phyloP scores from a whole-genome alignment of 2,797 vertebrate genomes.

The Malacoraja senta region DNA sequence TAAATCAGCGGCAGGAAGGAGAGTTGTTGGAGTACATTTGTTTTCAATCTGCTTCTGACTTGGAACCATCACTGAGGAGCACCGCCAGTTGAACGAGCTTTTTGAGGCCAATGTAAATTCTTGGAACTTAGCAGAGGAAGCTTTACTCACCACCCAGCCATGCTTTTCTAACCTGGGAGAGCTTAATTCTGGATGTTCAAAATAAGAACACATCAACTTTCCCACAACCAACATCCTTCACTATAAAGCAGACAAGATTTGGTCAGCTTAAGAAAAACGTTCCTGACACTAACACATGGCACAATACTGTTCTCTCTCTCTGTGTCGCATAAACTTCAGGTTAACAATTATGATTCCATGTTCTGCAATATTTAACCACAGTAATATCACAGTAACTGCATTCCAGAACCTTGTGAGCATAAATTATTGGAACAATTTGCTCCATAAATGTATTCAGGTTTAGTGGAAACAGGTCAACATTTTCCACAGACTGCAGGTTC shows the following conservation, averaged over 20 bases:
- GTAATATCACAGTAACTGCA: constrained; percentile 1
- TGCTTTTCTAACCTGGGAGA: background rate
- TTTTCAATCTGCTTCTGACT: background rate
- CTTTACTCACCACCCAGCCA: background rate
- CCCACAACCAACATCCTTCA: background rate
- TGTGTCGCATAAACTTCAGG: background rate
- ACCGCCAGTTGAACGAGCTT: background rate
- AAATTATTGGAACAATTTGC: background rate
- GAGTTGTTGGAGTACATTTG: background rate
- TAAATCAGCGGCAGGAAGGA: background rate
- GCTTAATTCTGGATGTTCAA: constrained; percentile 2
- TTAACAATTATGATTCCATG: background rate
- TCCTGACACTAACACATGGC: background rate
- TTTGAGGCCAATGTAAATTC: background rate
- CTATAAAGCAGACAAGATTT: background rate
- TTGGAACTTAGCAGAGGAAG: background rate
- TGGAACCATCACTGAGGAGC: background rate
- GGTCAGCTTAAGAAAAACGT: background rate
- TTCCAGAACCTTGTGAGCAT: background rate
- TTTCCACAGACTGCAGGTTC: background rate
- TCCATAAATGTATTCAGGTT: background rate
- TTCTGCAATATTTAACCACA: background rate
- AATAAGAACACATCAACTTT: background rate
- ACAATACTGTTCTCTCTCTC: background rate
- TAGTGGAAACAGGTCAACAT: background rate